Evolutionary conservation across 2,888 invertebrate genomes (phyloP).

Genomic region (Dromius quadrimaculatus): DNA sequence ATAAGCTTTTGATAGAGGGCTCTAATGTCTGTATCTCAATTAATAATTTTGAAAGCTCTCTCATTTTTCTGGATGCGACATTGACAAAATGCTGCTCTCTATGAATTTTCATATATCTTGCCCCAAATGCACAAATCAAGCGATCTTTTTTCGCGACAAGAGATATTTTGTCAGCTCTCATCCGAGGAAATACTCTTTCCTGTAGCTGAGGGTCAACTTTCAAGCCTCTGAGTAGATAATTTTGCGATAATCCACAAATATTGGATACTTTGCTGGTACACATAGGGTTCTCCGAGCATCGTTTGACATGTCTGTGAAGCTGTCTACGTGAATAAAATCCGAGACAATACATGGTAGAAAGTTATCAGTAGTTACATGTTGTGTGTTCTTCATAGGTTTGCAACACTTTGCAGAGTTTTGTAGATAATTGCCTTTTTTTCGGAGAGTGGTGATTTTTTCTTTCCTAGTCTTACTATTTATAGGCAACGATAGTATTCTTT

Average conservation of each 20-base stretch:
- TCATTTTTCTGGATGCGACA: constrained; percentile 54
- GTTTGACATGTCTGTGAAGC: constrained; percentile 56
- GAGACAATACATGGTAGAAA: constrained; percentile 56
- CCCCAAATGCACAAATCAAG: constrained; percentile 53
- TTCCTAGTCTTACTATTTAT: constrained; percentile 1
- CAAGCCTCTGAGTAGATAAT: constrained; percentile 37
- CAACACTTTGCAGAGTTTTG: constrained; percentile 16
- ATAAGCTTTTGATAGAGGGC: constrained; percentile 53
- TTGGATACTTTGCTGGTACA: constrained; percentile 27
- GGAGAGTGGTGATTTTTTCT: constrained; percentile 16
- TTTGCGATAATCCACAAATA: constrained; percentile 52
- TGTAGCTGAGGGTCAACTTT: constrained; percentile 52
- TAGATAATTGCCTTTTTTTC: constrained; percentile 55
- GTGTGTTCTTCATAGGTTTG: constrained; percentile 53
- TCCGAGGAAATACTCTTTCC: constrained; percentile 48
- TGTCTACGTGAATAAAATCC: constrained; percentile 56
- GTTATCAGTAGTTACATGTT: constrained; percentile 2
- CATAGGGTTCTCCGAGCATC: constrained; percentile 35
- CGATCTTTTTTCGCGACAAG: constrained; percentile 43
- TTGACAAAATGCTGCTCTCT: constrained; percentile 56
- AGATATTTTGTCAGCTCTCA: constrained; percentile 50
- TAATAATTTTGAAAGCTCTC: constrained; percentile 53
- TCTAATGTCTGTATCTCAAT: constrained; percentile 53
- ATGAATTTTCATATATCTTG: constrained; percentile 54
- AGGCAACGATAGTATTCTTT: constrained; percentile 12